A percentile compares a stretch with the other conserved stretches of the same genome.
Evolutionary conservation across 2,888 invertebrate species (phyloP).

Genomic region (Tetragnatha montana): DNA sequence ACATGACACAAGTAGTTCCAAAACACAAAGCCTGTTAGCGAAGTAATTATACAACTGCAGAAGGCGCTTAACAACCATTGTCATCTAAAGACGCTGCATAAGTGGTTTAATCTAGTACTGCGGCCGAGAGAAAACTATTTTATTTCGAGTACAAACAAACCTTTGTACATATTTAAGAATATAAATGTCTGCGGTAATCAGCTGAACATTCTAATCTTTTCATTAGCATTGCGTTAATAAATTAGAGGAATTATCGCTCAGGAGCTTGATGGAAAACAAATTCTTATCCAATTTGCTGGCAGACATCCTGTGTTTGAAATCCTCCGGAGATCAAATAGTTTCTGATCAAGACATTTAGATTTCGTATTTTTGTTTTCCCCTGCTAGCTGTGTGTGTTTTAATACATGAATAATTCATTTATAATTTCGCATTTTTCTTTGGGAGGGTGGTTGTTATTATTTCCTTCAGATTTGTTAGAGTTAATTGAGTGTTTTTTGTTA

Average conservation of each 20-base stretch:
- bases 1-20: background rate
- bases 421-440: background rate
- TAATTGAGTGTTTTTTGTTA: background rate
- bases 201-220: background rate
- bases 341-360: background rate
- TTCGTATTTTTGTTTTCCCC: background rate
- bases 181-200: background rate
- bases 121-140: background rate
- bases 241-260: background rate
- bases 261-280: background rate
- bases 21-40: background rate
- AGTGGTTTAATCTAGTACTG: background rate
- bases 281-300: background rate
- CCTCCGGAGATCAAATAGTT: background rate
- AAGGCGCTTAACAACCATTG: background rate
- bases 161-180: background rate
- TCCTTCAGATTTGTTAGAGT: background rate
- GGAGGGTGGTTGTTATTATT: background rate
- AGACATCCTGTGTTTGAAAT: background rate
- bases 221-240: background rate
- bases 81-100: background rate
- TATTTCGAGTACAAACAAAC: background rate
- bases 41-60: background rate
- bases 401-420: background rate
- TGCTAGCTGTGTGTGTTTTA: background rate